phyloP scores from a whole-genome alignment of 2,113 vertebrate genomes.

The Pluvialis apricaria region DNA sequence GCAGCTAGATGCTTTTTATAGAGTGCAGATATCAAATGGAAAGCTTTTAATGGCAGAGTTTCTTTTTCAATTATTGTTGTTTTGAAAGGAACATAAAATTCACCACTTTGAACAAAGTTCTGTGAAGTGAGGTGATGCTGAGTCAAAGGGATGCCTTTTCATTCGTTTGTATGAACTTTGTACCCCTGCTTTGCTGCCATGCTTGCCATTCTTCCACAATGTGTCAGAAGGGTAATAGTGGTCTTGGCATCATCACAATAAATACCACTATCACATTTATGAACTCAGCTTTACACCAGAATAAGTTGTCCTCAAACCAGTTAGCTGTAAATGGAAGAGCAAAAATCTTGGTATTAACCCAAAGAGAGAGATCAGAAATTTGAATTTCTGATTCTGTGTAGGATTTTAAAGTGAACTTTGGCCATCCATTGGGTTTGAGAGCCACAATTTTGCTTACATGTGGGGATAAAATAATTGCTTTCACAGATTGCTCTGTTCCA shows the following conservation, averaged over 20 bases:
- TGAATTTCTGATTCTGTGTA: background rate
- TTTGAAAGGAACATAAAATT: background rate
- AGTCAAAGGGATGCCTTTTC: background rate
- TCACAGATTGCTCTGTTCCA: background rate
- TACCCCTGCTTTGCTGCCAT: background rate
- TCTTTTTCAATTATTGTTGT: background rate
- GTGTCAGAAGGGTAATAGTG: background rate
- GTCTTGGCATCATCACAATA: background rate
- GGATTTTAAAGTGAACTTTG: background rate
- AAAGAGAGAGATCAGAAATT: background rate
- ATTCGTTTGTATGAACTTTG: background rate
- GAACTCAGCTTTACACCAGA: background rate
- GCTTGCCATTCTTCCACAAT: background rate
- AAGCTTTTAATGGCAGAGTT: background rate
- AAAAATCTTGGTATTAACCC: background rate
- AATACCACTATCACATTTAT: background rate
- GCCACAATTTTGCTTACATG: background rate
- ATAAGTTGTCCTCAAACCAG: background rate
- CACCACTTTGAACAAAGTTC: background rate
- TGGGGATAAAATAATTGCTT: background rate
- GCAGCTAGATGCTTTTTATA: background rate
- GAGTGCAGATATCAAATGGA: background rate
- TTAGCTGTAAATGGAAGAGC: background rate
- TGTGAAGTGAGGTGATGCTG: background rate
- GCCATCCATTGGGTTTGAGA: background rate